Conservation (phyloP, 1,140 invertebrate species). For the Drosophila lowei region DNA sequence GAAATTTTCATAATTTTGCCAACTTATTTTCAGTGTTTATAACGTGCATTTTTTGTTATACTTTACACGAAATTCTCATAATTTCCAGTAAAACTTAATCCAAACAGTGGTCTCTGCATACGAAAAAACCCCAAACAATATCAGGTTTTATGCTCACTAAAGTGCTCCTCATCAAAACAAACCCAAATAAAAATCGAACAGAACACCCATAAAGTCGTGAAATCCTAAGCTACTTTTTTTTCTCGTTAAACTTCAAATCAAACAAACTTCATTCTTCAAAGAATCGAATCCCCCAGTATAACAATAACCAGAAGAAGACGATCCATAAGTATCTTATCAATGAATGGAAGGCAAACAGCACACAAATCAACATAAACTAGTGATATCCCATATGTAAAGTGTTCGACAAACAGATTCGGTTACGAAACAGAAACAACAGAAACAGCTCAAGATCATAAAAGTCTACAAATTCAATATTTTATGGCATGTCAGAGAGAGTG, state of each 20-base stretch:
- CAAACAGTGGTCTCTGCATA: constrained; percentile 9
- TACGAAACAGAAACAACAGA: constrained; percentile 31
- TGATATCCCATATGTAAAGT: constrained; percentile 66
- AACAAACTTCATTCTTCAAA: constrained; percentile 21
- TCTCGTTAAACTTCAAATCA: constrained; percentile 44
- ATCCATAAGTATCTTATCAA: constrained; percentile 32
- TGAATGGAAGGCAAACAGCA: constrained; percentile 37
- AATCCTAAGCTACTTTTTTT: constrained; percentile 69
- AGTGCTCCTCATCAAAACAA: constrained; percentile 46
- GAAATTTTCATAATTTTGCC: neutral
- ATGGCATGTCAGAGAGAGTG: constrained; percentile 31
- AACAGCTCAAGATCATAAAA: constrained; percentile 61
- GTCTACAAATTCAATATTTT: constrained; percentile 56
- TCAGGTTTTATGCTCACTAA: constrained; percentile 7
- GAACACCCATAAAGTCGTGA: constrained; percentile 46
- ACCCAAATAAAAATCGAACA: constrained; percentile 36
- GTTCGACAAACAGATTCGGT: constrained; percentile 61
- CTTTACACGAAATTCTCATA: neutral
- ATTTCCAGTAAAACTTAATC: constrained; percentile 1
- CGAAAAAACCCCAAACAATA: neutral
- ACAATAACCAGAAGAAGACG: constrained; percentile 13
- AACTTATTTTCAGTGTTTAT: too few species aligned
- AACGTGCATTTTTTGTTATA: neutral
- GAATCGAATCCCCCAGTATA: constrained; percentile 2
- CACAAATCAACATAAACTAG: constrained; percentile 74